A percentile compares a stretch with the other conserved stretches of the same genome.
Conservation (phyloP, 2,113 vertebrate species). For the Columbina picui region DNA sequence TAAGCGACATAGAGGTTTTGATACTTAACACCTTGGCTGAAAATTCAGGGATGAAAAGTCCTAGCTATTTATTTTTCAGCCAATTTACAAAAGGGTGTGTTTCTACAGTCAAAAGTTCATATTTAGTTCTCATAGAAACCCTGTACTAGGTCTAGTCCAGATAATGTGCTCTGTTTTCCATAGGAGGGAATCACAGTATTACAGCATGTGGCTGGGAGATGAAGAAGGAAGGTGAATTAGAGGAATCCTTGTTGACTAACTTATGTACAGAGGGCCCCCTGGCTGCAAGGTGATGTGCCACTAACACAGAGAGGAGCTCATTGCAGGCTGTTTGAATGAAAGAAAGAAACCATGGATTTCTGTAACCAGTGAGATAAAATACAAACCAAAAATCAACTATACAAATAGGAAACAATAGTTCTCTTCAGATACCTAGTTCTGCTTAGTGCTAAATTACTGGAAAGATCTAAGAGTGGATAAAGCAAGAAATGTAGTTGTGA, state of each 20-base stretch:
- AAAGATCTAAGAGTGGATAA: neutral
- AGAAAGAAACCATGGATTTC: neutral
- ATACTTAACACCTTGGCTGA: accelerated
- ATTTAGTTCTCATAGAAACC: neutral
- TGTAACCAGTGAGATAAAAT: neutral
- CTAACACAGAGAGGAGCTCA: neutral
- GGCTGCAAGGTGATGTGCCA: conserved; percentile 10
- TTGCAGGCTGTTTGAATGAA: neutral
- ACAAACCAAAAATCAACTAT: accelerated
- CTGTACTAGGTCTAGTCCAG: neutral
- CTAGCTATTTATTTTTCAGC: neutral
- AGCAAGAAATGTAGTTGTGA: neutral
- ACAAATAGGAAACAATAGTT: neutral
- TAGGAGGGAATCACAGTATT: neutral
- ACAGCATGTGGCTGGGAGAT: neutral
- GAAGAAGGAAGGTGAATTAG: neutral
- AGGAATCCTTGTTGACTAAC: neutral
- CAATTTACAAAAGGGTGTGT: neutral
- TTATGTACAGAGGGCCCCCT: conserved; percentile 21
- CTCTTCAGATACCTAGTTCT: neutral
- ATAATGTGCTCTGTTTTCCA: neutral
- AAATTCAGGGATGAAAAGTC: neutral
- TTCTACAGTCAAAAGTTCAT: neutral
- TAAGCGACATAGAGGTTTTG: neutral
- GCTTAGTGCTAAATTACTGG: neutral